phyloP scores from a whole-genome alignment of 2,113 vertebrate species.

The Anoura caudifer region DNA sequence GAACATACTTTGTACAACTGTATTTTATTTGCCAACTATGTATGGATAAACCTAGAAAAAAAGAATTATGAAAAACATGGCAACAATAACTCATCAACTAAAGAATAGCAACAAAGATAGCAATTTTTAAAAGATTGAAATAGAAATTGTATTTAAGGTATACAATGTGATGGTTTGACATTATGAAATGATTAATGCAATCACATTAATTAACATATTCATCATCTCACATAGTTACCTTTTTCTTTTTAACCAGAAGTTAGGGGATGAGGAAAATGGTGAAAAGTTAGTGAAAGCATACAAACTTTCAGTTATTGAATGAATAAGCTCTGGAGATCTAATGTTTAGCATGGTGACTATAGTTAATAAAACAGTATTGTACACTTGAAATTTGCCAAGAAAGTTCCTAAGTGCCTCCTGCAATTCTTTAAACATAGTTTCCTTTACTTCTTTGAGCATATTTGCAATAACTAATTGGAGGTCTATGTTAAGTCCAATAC shows the following conservation, averaged over 20 bases:
- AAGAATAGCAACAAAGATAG: not conserved
- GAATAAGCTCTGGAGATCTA: not conserved
- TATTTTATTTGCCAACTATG: not conserved
- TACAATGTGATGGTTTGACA: not conserved
- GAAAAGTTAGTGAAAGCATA: not conserved
- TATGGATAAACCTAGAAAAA: not conserved
- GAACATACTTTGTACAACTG: not conserved
- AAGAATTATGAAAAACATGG: not conserved
- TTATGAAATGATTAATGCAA: not conserved
- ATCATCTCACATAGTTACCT: not conserved
- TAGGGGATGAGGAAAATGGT: not conserved
- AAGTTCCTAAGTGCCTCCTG: not conserved
- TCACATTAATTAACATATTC: not conserved
- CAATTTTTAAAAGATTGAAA: not conserved
- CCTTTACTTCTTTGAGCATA: not conserved
- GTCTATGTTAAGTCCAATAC: not conserved
- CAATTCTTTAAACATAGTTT: not conserved
- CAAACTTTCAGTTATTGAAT: not conserved
- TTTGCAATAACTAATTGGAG: not conserved
- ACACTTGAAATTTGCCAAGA: not conserved
- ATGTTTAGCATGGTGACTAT: not conserved
- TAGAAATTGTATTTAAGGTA: not conserved
- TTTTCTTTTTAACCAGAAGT: not conserved
- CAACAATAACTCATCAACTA: not conserved
- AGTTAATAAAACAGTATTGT: not conserved